phyloP scores from a whole-genome alignment of 2,797 vertebrate species.

The Microchirus variegatus region DNA sequence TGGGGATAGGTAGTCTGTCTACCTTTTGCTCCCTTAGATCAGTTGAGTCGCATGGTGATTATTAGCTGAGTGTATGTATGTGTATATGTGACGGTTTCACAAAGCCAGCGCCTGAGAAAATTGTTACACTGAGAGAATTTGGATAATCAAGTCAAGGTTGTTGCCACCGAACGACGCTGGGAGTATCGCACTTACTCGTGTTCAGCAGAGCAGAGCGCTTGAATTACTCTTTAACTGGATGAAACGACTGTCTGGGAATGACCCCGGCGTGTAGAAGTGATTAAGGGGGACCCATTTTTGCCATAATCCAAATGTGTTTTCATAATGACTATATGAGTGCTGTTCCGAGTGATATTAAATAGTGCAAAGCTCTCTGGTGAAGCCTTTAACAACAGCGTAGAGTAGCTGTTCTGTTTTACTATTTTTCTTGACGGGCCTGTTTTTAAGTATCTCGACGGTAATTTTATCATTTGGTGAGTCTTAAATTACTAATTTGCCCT shows the following conservation, averaged over 20 bases:
- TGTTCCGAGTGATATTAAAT: slow-evolving; percentile 55
- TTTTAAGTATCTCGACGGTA: slow-evolving; percentile 16
- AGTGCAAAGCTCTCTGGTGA: slow-evolving; percentile 38
- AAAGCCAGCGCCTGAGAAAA: slow-evolving; percentile 63
- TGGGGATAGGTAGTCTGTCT: slow-evolving; percentile 19
- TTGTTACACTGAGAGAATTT: slow-evolving; percentile 64
- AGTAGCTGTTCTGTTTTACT: slow-evolving; percentile 14
- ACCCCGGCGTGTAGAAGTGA: slow-evolving; percentile 74
- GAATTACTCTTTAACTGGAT: slow-evolving; percentile 68
- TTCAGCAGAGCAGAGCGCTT: slow-evolving; percentile 46
- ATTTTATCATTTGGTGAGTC: slow-evolving; percentile 10
- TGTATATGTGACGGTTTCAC: slow-evolving; percentile 39
- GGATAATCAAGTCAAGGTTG: slow-evolving; percentile 64
- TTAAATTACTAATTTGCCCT: slow-evolving; percentile 28
- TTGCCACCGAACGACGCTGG: slow-evolving; percentile 57
- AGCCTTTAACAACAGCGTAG: slow-evolving; percentile 54
- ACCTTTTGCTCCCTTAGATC: slow-evolving; percentile 34
- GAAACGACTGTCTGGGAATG: slow-evolving; percentile 74
- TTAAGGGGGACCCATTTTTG: slow-evolving; percentile 65
- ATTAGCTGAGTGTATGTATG: slow-evolving; percentile 38
- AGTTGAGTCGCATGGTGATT: slow-evolving; percentile 33
- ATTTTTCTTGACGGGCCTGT: slow-evolving; percentile 24
- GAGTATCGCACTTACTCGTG: slow-evolving; percentile 55
- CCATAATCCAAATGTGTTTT: slow-evolving; percentile 70
- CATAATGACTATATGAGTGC: slow-evolving; percentile 53